Evolutionary conservation across 2,888 invertebrate species (phyloP).

Genomic region (Torymus auratus): DNA sequence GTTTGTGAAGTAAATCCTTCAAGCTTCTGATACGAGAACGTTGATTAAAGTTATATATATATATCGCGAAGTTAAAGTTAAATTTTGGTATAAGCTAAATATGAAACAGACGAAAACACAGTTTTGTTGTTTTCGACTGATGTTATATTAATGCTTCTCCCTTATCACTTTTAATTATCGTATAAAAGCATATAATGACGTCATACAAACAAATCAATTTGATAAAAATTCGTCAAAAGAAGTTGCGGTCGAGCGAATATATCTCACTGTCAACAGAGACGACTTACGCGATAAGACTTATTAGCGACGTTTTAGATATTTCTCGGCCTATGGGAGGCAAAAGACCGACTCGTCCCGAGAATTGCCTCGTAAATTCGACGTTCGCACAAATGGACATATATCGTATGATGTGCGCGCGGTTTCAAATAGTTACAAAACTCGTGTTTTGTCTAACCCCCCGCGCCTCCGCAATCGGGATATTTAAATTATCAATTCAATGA

Average conservation of each 20-base stretch:
- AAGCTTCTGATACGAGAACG: neutral
- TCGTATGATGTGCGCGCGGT: neutral
- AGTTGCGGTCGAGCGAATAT: slow-evolving; percentile 41
- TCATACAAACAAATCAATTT: slow-evolving; percentile 43
- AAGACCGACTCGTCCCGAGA: neutral
- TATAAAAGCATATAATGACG: slow-evolving; percentile 27
- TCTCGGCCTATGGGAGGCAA: neutral
- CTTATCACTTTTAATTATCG: slow-evolving; percentile 38
- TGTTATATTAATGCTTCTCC: slow-evolving; percentile 3
- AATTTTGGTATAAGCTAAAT: neutral
- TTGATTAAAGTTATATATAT: neutral
- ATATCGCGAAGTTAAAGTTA: neutral
- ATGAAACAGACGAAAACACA: neutral
- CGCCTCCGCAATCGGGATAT: slow-evolving; percentile 26
- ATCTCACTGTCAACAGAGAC: slow-evolving; percentile 47
- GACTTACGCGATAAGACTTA: slow-evolving; percentile 46
- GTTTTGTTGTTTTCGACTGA: slow-evolving; percentile 21
- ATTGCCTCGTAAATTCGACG: slow-evolving; percentile 20
- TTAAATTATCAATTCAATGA: slow-evolving; percentile 54
- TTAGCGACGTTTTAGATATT: slow-evolving; percentile 54
- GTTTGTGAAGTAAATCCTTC: too few species aligned
- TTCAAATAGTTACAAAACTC: slow-evolving; percentile 41
- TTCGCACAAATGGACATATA: slow-evolving; percentile 17
- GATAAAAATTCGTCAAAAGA: slow-evolving; percentile 49
- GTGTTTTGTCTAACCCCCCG: slow-evolving; percentile 50